These are phyloP conservation scores for Micrasema longulum DNA, from an alignment of 1,140 invertebrate species.

Conservation along the genomic window DNA sequence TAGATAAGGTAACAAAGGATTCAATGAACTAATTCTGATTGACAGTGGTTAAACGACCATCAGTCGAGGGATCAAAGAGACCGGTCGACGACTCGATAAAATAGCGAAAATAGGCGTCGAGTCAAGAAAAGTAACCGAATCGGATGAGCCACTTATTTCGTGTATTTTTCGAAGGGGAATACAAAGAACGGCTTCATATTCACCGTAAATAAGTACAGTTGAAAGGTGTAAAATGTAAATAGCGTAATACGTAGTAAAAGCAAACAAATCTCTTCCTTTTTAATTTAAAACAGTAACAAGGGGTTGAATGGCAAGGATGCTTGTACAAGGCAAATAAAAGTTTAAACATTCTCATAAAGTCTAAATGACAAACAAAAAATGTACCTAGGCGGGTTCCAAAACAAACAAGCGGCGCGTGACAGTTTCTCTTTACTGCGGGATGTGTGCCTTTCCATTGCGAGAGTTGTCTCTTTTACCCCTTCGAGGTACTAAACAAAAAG, in stretches of 20 bases:
- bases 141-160: conserved; percentile 14
- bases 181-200: neutral
- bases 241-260: neutral
- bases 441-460: neutral
- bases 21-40: conserved; percentile 50
- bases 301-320: conserved; percentile 1
- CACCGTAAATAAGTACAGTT: neutral
- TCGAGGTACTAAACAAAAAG: conserved; percentile 1
- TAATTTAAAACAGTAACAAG: conserved; percentile 10
- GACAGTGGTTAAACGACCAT: conserved; percentile 40
- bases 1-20: conserved; percentile 44
- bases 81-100: conserved; percentile 31
- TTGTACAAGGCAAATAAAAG: conserved; percentile 27
- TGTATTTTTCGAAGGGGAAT: neutral
- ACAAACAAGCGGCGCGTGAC: conserved; percentile 35
- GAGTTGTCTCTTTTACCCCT: conserved; percentile 8
- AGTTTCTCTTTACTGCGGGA: conserved; percentile 29
- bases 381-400: conserved; percentile 12
- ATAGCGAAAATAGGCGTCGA: conserved; percentile 1
- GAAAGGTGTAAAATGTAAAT: neutral
- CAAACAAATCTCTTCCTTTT: neutral
- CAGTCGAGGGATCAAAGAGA: conserved; percentile 23
- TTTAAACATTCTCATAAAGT: conserved; percentile 28
- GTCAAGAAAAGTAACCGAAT: conserved; percentile 27
- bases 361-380: conserved; percentile 22